A percentile compares a stretch with the other conserved stretches of the same genome.
phyloP scores from a whole-genome alignment of 2,888 invertebrate species.

The Rotaria magnacalcarata region DNA sequence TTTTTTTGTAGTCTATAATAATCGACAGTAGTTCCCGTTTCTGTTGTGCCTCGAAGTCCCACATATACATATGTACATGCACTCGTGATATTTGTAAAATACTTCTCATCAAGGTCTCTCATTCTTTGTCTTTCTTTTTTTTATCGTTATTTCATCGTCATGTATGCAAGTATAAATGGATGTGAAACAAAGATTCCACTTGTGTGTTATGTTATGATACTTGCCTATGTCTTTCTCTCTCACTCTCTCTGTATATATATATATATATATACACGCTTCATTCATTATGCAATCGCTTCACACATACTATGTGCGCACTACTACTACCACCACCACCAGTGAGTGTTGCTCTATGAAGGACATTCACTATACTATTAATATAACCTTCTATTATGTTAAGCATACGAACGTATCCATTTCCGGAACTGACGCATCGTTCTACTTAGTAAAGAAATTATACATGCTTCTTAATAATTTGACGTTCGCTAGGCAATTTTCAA shows the following conservation, averaged over 20 bases:
- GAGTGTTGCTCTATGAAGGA: neutral
- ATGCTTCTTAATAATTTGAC: neutral
- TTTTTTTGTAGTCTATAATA: neutral
- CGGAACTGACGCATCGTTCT: neutral
- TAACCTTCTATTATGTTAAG: neutral
- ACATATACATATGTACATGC: neutral
- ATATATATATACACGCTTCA: neutral
- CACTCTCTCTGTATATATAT: too few relatives aligned
- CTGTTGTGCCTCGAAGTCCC: neutral
- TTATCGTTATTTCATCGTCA: neutral
- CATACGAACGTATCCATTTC: neutral
- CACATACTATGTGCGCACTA: neutral
- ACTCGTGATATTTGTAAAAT: neutral
- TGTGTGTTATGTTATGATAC: slow-evolving; percentile 13
- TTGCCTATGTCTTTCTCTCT: neutral
- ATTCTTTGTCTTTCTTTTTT: neutral
- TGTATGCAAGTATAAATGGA: neutral
- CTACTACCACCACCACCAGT: neutral
- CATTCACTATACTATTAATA: neutral
- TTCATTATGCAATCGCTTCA: neutral
- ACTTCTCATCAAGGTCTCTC: neutral
- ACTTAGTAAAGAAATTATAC: neutral
- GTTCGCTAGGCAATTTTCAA: neutral
- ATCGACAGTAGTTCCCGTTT: neutral
- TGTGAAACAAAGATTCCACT: slow-evolving; percentile 12